phyloP scores from a whole-genome alignment of 1,140 invertebrate genomes.

The Tetramorium simillimum region DNA sequence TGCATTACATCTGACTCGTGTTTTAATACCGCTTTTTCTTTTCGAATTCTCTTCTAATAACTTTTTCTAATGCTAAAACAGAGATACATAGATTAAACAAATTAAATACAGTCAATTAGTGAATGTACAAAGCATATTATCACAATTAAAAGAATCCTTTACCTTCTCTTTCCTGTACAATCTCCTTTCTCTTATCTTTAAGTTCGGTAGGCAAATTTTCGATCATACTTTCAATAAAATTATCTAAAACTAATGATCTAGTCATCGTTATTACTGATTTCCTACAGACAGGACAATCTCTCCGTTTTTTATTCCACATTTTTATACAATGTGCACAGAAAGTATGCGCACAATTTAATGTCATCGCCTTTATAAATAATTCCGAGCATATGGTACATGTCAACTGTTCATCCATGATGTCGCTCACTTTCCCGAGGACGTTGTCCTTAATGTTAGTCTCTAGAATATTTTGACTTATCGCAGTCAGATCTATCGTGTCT shows the following conservation, averaged over 20 bases:
- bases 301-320: conserved; percentile 90
- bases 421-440: conserved; percentile 86
- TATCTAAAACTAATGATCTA: conserved; percentile 86
- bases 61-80: conserved; percentile 12
- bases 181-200: conserved; percentile 84
- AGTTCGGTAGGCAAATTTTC: conserved; percentile 86
- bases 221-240: conserved; percentile 89
- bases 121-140: neutral
- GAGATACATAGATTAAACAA: neutral
- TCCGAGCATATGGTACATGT: conserved; percentile 93
- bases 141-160: conserved; percentile 39
- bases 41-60: neutral
- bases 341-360: conserved; percentile 91
- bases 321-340: conserved; percentile 92
- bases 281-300: conserved; percentile 91
- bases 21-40: neutral
- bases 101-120: conserved; percentile 14
- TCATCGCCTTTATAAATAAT: conserved; percentile 90
- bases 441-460: conserved; percentile 79
- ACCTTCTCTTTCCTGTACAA: conserved; percentile 86
- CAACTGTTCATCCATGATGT: conserved; percentile 91
- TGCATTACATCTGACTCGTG: neutral
- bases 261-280: conserved; percentile 84
- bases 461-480: conserved; percentile 53
- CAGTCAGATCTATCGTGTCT: conserved; percentile 84